phyloP scores from a whole-genome alignment of 2,113 vertebrate genomes.

The human (Homo sapiens) region GRCh38 chr14:79466501-79467000 shows the following conservation, averaged over 20 bases:
- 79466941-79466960: neutral
- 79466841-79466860: neutral
- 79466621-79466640: neutral
- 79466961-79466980: neutral
- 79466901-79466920: neutral
- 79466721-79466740: neutral
- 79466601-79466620: neutral
- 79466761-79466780: neutral
- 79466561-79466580: too few species aligned
- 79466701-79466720: neutral
- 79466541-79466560: too few species aligned
- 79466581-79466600: neutral
- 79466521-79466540: too few species aligned
- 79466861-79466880: neutral
- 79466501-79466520: too few species aligned
- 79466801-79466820: neutral
- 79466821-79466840: neutral
- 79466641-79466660: neutral
- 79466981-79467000: neutral
- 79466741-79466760: neutral
- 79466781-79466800: neutral
- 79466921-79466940: neutral
- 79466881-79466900: neutral
- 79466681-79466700: neutral
- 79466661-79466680: neutral